Evolutionary conservation across 2,113 vertebrate species (phyloP), one percentile per base, ranked within the genome.

Genomic region (Chelonoidis abingdonii): DNA sequence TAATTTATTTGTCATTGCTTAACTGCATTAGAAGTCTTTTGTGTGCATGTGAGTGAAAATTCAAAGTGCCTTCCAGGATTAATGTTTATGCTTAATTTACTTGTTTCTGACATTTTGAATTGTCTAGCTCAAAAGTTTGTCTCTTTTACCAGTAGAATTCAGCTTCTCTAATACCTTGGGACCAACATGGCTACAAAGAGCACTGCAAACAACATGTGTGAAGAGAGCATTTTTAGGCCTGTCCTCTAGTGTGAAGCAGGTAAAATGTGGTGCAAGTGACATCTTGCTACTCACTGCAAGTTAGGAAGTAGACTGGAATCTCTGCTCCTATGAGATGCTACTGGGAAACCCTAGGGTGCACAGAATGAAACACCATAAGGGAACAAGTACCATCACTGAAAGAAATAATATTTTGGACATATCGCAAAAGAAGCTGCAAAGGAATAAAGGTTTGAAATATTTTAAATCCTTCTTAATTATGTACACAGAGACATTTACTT

Each of bases 51-150:
- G 38, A 57, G 79, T 22, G 92, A 88, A 87, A 79, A 88, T 84
- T 92, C 92, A 83, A 81, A 79, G 25, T 86, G n/a, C 38, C 1
- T 92, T 4, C 62, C 1, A 1, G 25, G 82, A 27, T 53, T 85
- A 78, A 41, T 50, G 95, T 92, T 83, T 85, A 54, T 81, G 19
- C 44, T 6, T 83, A 93, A 89, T 85, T 75, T 89, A 91, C 16
- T 80, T 44, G 10, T 83, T 27, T 91, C 72, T 92, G 72, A 86
- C 16, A 80, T 92, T 92, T 22, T 56, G 54, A 56, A 56, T 22
- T 25, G 24, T 22, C 3, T 56, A 56, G 54, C 54, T 25, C 24
- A 56, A 56, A 56, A 9, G 54, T 25, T 56, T 56, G 8, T 25
- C 54, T 56, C 54, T 56, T 56, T 56, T 22, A 56, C 17, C 24